Evolutionary conservation across 2,888 invertebrate genomes (phyloP).

Genomic region (Mythimna impura): DNA sequence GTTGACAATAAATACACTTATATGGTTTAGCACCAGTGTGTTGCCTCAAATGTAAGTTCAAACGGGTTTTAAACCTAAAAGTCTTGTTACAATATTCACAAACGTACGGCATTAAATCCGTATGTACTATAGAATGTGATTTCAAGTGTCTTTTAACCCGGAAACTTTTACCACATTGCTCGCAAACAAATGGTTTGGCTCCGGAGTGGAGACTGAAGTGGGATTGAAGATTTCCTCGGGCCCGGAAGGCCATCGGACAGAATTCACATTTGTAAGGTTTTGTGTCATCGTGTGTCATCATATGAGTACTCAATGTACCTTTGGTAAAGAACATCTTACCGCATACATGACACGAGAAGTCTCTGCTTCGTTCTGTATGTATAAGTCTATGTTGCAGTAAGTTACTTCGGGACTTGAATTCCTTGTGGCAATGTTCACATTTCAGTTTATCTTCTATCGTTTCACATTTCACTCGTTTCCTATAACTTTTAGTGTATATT

Average conservation of each 20-base stretch:
- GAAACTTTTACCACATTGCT: constrained; percentile 87
- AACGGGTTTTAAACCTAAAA: constrained; percentile 85
- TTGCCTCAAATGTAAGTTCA: constrained; percentile 85
- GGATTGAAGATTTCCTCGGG: constrained; percentile 83
- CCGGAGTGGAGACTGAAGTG: constrained; percentile 85
- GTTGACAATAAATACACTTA: constrained; percentile 81
- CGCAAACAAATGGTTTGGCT: constrained; percentile 85
- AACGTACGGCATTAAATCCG: constrained; percentile 84
- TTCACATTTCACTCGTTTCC: constrained; percentile 72
- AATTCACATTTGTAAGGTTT: constrained; percentile 86
- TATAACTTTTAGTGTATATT: constrained; percentile 74
- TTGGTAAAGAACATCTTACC: constrained; percentile 88
- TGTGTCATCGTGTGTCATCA: constrained; percentile 83
- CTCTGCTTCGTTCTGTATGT: constrained; percentile 85
- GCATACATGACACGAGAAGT: constrained; percentile 86
- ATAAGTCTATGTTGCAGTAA: constrained; percentile 82
- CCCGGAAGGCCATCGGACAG: constrained; percentile 84
- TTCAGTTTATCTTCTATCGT: constrained; percentile 73
- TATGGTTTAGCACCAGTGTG: constrained; percentile 88
- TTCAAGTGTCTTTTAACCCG: constrained; percentile 85
- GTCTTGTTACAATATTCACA: constrained; percentile 86
- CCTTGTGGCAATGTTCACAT: constrained; percentile 82
- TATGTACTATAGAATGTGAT: constrained; percentile 87
- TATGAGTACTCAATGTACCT: constrained; percentile 84
- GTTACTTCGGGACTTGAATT: constrained; percentile 84